These are phyloP conservation scores for Amphilophus citrinellus DNA, from an alignment of 2,113 vertebrate species.

Conservation along the genomic window DNA sequence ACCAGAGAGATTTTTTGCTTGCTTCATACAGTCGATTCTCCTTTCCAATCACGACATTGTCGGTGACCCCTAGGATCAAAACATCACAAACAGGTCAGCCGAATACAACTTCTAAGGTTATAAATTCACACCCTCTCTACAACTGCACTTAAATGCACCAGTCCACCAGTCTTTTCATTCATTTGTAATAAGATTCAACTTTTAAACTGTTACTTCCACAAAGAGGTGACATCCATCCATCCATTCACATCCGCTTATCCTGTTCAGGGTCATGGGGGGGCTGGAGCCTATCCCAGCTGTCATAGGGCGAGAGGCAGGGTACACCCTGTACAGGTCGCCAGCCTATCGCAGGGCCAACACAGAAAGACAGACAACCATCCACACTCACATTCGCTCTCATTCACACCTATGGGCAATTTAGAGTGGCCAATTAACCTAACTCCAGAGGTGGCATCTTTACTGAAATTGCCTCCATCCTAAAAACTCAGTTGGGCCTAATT, in stretches of 20 bases:
- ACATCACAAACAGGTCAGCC: conserved; percentile 11
- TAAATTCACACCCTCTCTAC: background rate
- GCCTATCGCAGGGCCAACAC: too few species aligned
- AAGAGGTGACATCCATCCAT: too few species aligned
- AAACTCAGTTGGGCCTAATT: background rate
- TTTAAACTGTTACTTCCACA: background rate
- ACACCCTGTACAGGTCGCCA: too few species aligned
- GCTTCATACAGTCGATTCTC: conserved; percentile 69
- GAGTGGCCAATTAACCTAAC: too few species aligned
- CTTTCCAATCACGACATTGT: conserved; percentile 72
- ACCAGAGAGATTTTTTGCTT: conserved; percentile 71
- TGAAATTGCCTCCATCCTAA: background rate
- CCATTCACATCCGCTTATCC: too few species aligned
- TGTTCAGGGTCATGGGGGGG: too few species aligned
- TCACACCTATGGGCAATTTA: too few species aligned
- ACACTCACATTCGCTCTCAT: too few species aligned
- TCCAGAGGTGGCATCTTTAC: background rate
- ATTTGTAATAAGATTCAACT: background rate
- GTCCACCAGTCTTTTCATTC: background rate
- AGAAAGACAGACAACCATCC: too few species aligned
- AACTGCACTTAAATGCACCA: background rate
- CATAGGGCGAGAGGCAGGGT: too few species aligned
- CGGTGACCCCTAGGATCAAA: conserved; percentile 73
- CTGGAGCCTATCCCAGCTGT: too few species aligned
- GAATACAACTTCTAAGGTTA: background rate